phyloP scores from a whole-genome alignment of 2,888 invertebrate species.

The Chymomyza caudatula region DNA sequence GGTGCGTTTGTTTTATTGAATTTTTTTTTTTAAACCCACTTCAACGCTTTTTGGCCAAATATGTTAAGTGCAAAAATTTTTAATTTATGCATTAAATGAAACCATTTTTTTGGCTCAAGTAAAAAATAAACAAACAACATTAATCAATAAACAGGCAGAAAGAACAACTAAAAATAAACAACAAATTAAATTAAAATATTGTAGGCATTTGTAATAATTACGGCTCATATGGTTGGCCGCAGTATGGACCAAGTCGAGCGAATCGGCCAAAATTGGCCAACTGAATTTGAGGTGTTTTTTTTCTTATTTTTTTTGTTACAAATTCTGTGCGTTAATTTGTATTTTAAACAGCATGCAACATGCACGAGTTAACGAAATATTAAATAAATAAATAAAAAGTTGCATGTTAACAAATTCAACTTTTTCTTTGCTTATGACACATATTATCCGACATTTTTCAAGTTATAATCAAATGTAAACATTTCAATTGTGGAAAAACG shows the following conservation, averaged over 20 bases:
- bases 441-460: not conserved
- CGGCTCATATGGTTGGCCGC: conserved; percentile 28
- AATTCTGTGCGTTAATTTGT: not conserved
- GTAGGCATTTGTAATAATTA: conserved; percentile 58
- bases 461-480: not conserved
- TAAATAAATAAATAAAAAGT: not conserved
- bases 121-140: conserved; percentile 20
- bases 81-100: conserved; percentile 47
- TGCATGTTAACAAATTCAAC: not conserved
- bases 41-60: conserved; percentile 11
- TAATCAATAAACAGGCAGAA: conserved; percentile 44
- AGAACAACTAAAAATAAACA: conserved; percentile 18
- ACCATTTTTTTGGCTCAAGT: conserved; percentile 44
- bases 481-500: not conserved
- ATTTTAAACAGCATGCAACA: not conserved
- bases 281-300: conserved; percentile 5
- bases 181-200: conserved; percentile 45
- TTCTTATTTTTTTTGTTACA: conserved; percentile 2
- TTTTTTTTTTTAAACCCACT: not conserved
- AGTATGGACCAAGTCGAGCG: conserved; percentile 11
- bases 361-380: not conserved
- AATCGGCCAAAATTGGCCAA: conserved; percentile 24
- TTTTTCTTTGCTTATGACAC: not conserved
- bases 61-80: conserved; percentile 36
- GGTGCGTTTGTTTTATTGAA: not conserved